These are phyloP conservation scores for Petrolisthes cinctipes DNA, from an alignment of 2,888 invertebrate genomes.

Conservation along the genomic window DNA sequence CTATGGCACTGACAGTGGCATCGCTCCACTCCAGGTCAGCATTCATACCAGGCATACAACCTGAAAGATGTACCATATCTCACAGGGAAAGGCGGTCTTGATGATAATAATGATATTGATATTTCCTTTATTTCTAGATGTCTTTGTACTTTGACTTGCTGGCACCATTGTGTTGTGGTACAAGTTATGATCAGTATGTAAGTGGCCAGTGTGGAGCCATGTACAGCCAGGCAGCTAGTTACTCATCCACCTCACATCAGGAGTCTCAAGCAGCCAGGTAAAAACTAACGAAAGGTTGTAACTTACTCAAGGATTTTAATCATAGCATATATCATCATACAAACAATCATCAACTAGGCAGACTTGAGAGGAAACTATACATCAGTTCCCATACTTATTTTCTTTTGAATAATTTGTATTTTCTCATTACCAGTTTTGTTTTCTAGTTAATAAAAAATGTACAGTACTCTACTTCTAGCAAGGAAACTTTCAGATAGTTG, in stretches of 20 bases:
- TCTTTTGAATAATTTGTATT: no score
- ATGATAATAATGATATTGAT: not conserved
- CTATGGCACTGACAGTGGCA: conserved; percentile 73
- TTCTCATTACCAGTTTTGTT: no score
- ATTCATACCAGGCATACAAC: not conserved
- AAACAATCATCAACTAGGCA: no score
- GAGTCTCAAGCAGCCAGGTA: conserved; percentile 63
- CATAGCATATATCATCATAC: no score
- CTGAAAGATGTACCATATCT: not conserved
- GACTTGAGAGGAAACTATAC: no score
- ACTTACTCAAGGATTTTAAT: no score
- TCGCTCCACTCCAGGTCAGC: conserved; percentile 70
- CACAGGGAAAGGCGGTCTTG: not conserved
- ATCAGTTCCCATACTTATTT: no score
- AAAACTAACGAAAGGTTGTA: not conserved
- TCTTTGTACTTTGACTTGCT: conserved; percentile 73
- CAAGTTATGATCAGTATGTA: conserved; percentile 69
- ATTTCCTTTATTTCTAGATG: conserved; percentile 68
- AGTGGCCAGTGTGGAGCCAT: conserved; percentile 67
- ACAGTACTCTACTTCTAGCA: not conserved
- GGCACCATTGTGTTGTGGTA: conserved; percentile 70
- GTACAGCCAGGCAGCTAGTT: conserved; percentile 65
- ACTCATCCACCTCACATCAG: conserved; percentile 34
- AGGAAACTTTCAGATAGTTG: not conserved
- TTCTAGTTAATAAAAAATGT: not conserved